These are phyloP conservation scores for Holothuria glaberrima DNA, from an alignment of 35 echinoderm and acorn worm species.

Conservation along the genomic window DNA sequence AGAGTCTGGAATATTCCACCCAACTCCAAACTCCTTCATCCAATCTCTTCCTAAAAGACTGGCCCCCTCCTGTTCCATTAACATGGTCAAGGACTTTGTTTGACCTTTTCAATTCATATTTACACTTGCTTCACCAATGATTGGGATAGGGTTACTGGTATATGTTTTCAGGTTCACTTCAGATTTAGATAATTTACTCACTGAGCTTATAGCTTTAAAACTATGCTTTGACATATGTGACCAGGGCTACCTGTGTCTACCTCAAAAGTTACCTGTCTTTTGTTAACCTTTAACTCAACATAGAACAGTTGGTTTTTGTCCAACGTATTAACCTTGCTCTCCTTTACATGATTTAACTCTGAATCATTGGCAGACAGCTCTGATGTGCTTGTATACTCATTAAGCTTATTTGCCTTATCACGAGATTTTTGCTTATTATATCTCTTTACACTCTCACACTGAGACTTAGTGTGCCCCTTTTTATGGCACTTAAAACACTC, in stretches of 20 bases:
- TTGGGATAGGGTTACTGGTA: too few relatives aligned
- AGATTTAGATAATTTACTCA: too few relatives aligned
- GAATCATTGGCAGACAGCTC: not conserved
- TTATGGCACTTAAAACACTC: slow-evolving; percentile 48
- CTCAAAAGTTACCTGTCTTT: slow-evolving; percentile 9
- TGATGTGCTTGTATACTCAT: not conserved
- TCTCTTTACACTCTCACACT: slow-evolving; percentile 13
- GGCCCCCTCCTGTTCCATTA: too few relatives aligned
- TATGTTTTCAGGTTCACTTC: too few relatives aligned
- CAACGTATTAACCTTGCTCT: slow-evolving; percentile 5
- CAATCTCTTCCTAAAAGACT: too few relatives aligned
- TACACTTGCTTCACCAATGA: too few relatives aligned
- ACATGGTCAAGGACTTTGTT: too few relatives aligned
- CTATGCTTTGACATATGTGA: slow-evolving; percentile 7
- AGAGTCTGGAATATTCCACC: too few relatives aligned
- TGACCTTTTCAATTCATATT: too few relatives aligned
- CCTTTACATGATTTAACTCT: slow-evolving; percentile 32
- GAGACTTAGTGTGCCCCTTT: slow-evolving; percentile 14
- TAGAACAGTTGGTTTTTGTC: slow-evolving; percentile 6
- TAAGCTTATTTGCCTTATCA: not conserved
- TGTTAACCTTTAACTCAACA: not conserved
- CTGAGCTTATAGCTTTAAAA: not conserved
- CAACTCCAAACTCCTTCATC: too few relatives aligned
- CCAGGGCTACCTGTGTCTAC: slow-evolving; percentile 61
- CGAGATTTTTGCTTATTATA: not conserved